Evolutionary conservation across 2,113 vertebrate species (phyloP).

Genomic region (Dinomys branickii): DNA sequence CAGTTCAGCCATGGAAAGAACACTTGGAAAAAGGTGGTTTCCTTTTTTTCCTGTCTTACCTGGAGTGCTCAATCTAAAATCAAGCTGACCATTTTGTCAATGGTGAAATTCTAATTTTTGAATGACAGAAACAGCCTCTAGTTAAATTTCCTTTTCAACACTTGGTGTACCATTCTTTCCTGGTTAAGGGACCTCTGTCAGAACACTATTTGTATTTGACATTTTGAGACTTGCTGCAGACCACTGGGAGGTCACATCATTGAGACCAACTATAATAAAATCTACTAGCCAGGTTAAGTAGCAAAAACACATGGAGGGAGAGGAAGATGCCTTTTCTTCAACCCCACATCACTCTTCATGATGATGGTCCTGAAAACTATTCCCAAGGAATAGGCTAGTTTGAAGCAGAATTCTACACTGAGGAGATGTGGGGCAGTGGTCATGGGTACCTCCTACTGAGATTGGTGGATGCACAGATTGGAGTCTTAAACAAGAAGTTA

Average conservation of each 20-base stretch:
- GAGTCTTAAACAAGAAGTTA: slow-evolving; percentile 1
- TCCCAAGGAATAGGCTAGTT: neutral
- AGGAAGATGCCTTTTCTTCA: neutral
- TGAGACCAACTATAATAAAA: neutral
- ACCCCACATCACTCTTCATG: neutral
- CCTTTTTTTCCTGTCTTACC: neutral
- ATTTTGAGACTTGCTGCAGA: neutral
- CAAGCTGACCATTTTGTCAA: neutral
- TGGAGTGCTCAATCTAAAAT: neutral
- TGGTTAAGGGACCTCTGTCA: neutral
- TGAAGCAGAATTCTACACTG: neutral
- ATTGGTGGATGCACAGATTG: neutral
- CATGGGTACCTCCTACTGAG: neutral
- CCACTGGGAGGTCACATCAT: neutral
- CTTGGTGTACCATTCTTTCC: neutral
- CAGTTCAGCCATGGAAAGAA: neutral
- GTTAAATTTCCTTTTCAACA: neutral
- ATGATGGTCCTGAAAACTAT: neutral
- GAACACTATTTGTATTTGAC: neutral
- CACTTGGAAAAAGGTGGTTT: neutral
- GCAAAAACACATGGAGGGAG: neutral
- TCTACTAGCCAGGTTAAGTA: neutral
- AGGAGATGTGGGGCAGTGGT: neutral
- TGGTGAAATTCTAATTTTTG: neutral
- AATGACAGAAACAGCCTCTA: neutral